Evolutionary conservation across 1,140 invertebrate genomes (phyloP).

Genomic region (Arion vulgaris): DNA sequence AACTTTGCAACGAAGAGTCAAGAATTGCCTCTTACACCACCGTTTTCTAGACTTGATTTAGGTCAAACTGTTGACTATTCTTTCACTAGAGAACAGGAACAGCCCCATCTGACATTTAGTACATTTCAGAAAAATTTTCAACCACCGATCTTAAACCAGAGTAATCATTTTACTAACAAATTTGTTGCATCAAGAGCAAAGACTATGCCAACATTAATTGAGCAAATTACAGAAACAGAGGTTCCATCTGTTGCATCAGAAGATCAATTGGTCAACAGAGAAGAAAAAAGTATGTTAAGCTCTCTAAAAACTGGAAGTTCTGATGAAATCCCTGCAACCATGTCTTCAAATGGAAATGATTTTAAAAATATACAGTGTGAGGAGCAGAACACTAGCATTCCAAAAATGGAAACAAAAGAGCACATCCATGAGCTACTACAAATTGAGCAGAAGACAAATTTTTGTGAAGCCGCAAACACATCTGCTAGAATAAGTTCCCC

Average conservation of each 20-base stretch:
- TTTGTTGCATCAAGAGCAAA: conserved; percentile 2
- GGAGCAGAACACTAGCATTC: neutral
- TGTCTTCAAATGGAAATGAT: neutral
- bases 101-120: conserved; percentile 27
- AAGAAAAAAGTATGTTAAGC: no score
- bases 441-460: neutral
- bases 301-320: no score
- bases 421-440: neutral
- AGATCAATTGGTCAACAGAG: conserved; percentile 80
- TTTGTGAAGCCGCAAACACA: neutral
- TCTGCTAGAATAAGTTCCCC: conserved; percentile 1
- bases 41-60: neutral
- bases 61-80: conserved; percentile 29
- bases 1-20: conserved; percentile 22
- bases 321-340: conserved; percentile 82
- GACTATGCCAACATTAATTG: conserved; percentile 3
- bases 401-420: neutral
- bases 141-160: neutral
- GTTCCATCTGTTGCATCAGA: conserved; percentile 35
- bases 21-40: conserved; percentile 1
- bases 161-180: neutral
- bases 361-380: neutral
- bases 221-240: conserved; percentile 10
- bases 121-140: conserved; percentile 37
- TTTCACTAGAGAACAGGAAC: neutral